Percentiles rank a stretch among this genome's conserved stretches.
phyloP scores from a whole-genome alignment of 2,888 invertebrate genomes.

The Notodonta dromedarius region DNA sequence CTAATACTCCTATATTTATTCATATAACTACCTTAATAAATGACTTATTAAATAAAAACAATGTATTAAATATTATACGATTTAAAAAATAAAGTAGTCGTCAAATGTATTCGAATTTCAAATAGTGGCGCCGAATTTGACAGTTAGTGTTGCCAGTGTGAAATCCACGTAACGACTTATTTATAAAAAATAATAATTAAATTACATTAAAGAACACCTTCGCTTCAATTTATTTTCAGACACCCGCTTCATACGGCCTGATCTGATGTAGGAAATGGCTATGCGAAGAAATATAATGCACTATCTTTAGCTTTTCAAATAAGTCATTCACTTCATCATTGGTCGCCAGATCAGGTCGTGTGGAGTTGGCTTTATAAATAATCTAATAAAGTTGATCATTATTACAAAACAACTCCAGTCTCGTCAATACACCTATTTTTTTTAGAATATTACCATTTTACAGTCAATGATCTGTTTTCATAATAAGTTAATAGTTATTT shows the following conservation, averaged over 20 bases:
- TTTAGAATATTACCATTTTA: neutral
- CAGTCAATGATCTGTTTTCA: neutral
- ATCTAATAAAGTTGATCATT: too few species aligned
- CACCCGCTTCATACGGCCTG: too few species aligned
- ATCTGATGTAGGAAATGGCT: too few species aligned
- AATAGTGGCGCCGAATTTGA: conserved; percentile 24
- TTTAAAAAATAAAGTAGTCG: neutral
- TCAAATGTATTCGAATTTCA: conserved; percentile 12
- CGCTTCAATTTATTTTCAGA: neutral
- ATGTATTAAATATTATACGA: conserved; percentile 1
- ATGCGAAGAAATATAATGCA: too few species aligned
- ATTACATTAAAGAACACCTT: conserved; percentile 4
- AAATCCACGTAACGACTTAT: neutral
- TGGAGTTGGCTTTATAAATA: too few species aligned
- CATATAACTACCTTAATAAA: conserved; percentile 36
- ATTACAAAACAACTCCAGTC: neutral
- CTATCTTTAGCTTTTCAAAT: too few species aligned
- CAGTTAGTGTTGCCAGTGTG: conserved; percentile 5
- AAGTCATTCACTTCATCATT: too few species aligned
- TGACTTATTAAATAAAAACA: conserved; percentile 31
- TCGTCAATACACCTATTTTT: neutral
- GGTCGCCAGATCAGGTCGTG: too few species aligned
- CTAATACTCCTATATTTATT: conserved; percentile 50
- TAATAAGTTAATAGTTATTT: conserved; percentile 12
- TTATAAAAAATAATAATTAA: neutral